A percentile compares a stretch with the other conserved stretches of the same genome.
Evolutionary conservation across 2,113 vertebrate species (phyloP).

Genomic region (Aviceda subcristata): DNA sequence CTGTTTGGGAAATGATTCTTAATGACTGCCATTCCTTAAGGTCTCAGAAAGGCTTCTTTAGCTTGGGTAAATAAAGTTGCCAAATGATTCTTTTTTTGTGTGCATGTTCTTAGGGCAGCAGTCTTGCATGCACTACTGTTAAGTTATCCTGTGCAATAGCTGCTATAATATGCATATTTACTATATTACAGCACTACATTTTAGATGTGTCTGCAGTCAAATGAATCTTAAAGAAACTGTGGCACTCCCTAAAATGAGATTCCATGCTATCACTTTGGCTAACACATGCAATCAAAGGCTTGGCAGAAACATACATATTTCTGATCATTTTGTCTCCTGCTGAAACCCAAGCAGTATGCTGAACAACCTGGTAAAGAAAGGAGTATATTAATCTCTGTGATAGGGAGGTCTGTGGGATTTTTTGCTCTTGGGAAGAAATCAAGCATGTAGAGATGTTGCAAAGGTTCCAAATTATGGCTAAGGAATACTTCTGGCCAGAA

Average conservation of each 20-base stretch:
- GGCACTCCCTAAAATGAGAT: neutral
- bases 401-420: neutral
- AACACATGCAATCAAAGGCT: neutral
- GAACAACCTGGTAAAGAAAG: neutral
- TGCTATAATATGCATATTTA: neutral
- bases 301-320: neutral
- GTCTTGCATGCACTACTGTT: neutral
- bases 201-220: neutral
- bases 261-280: neutral
- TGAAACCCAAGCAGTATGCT: neutral
- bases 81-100: neutral
- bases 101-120: neutral
- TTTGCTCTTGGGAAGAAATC: neutral
- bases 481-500: neutral
- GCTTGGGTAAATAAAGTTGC: neutral
- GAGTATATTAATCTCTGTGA: neutral
- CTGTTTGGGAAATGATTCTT: slow-evolving; percentile 62
- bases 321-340: neutral
- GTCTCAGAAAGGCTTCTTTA: slow-evolving; percentile 58
- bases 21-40: slow-evolving; percentile 28
- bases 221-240: neutral
- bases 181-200: neutral
- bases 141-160: neutral
- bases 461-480: neutral
- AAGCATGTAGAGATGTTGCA: neutral